These are phyloP conservation scores for Brotula barbata DNA, from an alignment of 2,797 vertebrate genomes.

Conservation along the genomic window DNA sequence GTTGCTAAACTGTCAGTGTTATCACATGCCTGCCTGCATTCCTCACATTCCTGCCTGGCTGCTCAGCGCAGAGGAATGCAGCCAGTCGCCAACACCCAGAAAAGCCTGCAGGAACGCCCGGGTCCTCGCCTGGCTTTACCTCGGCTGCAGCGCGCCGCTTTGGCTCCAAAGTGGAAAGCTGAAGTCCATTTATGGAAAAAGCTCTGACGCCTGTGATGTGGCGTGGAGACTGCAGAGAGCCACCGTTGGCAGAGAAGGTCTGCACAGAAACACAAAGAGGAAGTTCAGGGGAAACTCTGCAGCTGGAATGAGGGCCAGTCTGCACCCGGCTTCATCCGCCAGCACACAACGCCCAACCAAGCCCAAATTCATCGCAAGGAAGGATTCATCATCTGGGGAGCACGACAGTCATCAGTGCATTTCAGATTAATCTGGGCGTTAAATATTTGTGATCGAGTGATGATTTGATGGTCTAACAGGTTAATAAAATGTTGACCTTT, in stretches of 20 bases:
- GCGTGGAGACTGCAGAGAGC: constrained; percentile 1
- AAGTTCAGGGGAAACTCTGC: constrained; percentile 13
- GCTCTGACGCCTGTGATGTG: constrained; percentile 21
- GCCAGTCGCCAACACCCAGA: constrained; percentile 40
- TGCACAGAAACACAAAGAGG: constrained; percentile 4
- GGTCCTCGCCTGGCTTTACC: background rate
- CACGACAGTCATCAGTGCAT: no score
- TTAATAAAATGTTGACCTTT: no score
- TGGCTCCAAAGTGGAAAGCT: background rate
- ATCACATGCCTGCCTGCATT: constrained; percentile 56
- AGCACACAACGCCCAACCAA: no score
- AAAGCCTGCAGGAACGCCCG: constrained; percentile 15
- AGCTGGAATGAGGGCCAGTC: background rate
- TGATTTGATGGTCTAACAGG: no score
- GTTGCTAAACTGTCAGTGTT: constrained; percentile 38
- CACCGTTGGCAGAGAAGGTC: background rate
- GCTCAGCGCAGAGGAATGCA: constrained; percentile 55
- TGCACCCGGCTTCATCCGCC: no score
- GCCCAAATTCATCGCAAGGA: no score
- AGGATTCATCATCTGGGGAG: no score
- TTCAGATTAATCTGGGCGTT: no score
- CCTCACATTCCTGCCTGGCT: constrained; percentile 50
- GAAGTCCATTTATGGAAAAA: constrained; percentile 37
- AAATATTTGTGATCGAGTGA: no score
- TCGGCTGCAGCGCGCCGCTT: constrained; percentile 2